Percentiles rank a stretch among this genome's conserved stretches.
Evolutionary conservation across 2,797 vertebrate genomes (phyloP).

Genomic region (Catamblyrhynchus diadema): DNA sequence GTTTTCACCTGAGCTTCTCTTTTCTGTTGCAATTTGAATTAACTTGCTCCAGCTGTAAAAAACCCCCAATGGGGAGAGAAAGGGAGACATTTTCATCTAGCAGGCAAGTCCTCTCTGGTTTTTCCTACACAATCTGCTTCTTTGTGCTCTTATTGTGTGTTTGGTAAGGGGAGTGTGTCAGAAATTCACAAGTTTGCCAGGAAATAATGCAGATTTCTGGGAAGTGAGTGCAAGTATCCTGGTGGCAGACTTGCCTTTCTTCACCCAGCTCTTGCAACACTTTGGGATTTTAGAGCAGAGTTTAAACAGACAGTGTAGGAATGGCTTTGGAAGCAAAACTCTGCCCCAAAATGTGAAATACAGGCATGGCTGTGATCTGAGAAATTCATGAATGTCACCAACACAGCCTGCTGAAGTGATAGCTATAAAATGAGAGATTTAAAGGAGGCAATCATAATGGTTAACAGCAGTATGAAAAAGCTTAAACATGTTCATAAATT

Average conservation of each 20-base stretch:
- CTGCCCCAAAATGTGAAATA: neutral
- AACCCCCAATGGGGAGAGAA: neutral
- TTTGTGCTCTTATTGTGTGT: accelerated
- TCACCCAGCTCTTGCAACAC: neutral
- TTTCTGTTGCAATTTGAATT: neutral
- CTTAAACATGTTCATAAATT: constrained; percentile 60
- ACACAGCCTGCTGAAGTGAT: constrained; percentile 13
- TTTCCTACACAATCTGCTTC: neutral
- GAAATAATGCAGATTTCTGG: neutral
- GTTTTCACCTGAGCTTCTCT: neutral
- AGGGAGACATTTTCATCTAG: neutral
- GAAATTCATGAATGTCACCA: constrained; percentile 35
- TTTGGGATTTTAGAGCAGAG: neutral
- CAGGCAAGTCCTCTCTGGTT: neutral
- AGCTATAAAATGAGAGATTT: constrained; percentile 46
- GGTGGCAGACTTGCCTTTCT: neutral
- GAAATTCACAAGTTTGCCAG: neutral
- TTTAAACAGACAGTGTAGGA: neutral
- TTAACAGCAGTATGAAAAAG: constrained; percentile 44
- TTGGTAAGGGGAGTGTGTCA: neutral
- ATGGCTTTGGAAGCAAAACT: neutral
- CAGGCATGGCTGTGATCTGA: neutral
- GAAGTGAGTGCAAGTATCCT: neutral
- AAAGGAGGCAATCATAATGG: constrained; percentile 38
- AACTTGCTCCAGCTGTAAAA: neutral